Percentiles rank a stretch among this genome's conserved stretches.
Conservation (phyloP, 2,113 vertebrate species). For the Plotosus lineatus region DNA sequence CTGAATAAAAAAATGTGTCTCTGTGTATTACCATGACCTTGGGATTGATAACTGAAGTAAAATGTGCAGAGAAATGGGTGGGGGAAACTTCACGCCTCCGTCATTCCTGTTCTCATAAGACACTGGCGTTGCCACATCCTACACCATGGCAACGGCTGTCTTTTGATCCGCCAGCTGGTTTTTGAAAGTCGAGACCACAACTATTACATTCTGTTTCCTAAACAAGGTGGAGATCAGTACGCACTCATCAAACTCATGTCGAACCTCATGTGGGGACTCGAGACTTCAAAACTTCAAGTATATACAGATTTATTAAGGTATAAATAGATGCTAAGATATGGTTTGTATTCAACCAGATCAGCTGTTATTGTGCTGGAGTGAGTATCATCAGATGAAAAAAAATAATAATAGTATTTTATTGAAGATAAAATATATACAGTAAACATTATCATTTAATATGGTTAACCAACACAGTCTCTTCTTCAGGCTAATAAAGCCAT, state of each 20-base stretch:
- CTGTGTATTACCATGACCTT: not conserved
- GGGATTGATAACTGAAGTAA: not conserved
- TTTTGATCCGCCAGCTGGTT: constrained; percentile 6
- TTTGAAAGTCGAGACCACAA: constrained; percentile 19
- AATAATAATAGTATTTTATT: too few species aligned
- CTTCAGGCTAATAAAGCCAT: too few species aligned
- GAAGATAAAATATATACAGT: too few species aligned
- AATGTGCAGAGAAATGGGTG: not conserved
- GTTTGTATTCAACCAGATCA: not conserved
- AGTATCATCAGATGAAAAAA: too few species aligned
- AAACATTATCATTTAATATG: too few species aligned
- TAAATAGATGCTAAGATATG: not conserved
- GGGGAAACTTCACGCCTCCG: not conserved
- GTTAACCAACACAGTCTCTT: too few species aligned
- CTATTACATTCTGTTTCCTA: not conserved
- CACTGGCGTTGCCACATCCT: not conserved
- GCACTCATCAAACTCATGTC: not conserved
- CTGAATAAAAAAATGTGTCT: not conserved
- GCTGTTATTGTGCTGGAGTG: not conserved
- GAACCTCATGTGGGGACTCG: not conserved
- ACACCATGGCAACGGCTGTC: constrained; percentile 11
- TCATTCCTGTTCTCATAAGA: constrained; percentile 19
- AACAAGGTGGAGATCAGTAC: constrained; percentile 18
- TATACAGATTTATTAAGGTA: not conserved
- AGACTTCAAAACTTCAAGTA: not conserved